Evolutionary conservation across 2,888 invertebrate genomes (phyloP), one percentile per base, ranked within the genome.

Genomic region (Lithophane socia): DNA sequence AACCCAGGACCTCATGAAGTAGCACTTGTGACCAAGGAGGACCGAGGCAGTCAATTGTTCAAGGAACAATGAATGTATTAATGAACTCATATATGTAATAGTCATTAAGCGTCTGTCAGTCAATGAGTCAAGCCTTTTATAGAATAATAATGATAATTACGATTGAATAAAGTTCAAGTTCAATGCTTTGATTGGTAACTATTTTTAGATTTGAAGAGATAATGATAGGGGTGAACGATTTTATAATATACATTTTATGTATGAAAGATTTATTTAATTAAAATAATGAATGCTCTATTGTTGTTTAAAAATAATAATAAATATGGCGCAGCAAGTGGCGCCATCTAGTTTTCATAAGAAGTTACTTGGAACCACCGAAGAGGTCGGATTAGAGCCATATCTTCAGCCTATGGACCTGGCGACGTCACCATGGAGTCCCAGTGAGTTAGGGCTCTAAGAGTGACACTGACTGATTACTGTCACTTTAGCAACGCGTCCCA

Each of bases 151-250:
- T 73, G 73, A 47, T 71, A 37, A 79, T 54, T 49, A 42, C 44
- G 58, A 69, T 63, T 73, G 71, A 67, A 64, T 54, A 24, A 21
- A 85, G 76, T 81, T 85, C 82, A 85, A 82, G 82, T 82, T 82
- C 82, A 82, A 42, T 72, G 65, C 60, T 54, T 85, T 66, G 68
- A 58, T 65, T 66, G 21, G 21, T 18, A 49, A 64, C 80, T 82
- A 81, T 85, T 75, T 81, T 65, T 81, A 81, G 81, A 75, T 58
- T 72, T 52, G 54, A 64, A 64, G 1, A 12, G 66, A 70, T 79
- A 68, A 44, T 21, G 21, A 9, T 54, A 70, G 29, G 66, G 80
- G 83, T 80, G 37, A 80, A 83, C 63, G 83, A 83, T 69, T 64
- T 77, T 58, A 58, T 79, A 77, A 65, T 24, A 16, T 16, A 54